A percentile compares a stretch with the other conserved stretches of the same genome.
Conservation (phyloP, 2,888 invertebrate species). For the Limnephilus lunatus region DNA sequence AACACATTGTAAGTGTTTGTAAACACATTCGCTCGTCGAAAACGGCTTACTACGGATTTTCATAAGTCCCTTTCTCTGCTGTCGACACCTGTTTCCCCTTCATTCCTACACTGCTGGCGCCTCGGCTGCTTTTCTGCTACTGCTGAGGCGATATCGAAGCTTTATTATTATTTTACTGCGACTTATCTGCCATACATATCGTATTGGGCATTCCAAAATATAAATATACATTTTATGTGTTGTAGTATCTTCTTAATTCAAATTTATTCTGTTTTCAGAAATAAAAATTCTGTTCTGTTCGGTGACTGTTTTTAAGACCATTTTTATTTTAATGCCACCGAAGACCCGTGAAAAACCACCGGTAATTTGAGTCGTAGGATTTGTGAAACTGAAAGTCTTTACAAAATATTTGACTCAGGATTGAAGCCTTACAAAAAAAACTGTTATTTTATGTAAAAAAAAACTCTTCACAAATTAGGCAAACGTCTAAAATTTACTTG, state of each 20-base stretch:
- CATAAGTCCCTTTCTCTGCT: conserved; percentile 41
- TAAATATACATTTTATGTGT: neutral
- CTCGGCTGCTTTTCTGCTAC: neutral
- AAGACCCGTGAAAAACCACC: too few species aligned
- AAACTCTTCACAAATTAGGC: too few species aligned
- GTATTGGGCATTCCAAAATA: neutral
- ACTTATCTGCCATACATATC: neutral
- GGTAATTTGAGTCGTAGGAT: too few species aligned
- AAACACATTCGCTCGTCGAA: conserved; percentile 27
- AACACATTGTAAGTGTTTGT: conserved; percentile 17
- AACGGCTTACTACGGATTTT: conserved; percentile 35
- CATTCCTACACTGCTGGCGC: neutral
- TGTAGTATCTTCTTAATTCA: neutral
- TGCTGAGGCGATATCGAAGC: neutral
- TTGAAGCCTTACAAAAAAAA: too few species aligned
- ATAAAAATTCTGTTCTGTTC: neutral
- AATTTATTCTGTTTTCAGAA: neutral
- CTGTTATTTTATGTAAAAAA: too few species aligned
- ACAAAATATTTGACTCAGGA: too few species aligned
- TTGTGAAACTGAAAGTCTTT: too few species aligned
- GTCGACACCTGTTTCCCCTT: conserved; percentile 24
- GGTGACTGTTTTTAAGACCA: too few species aligned
- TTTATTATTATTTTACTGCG: neutral
- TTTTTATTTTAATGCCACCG: too few species aligned
- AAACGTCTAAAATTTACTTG: too few species aligned